Conservation (phyloP, 2,888 invertebrate species). For the Caenorhabditis sp. region DNA sequence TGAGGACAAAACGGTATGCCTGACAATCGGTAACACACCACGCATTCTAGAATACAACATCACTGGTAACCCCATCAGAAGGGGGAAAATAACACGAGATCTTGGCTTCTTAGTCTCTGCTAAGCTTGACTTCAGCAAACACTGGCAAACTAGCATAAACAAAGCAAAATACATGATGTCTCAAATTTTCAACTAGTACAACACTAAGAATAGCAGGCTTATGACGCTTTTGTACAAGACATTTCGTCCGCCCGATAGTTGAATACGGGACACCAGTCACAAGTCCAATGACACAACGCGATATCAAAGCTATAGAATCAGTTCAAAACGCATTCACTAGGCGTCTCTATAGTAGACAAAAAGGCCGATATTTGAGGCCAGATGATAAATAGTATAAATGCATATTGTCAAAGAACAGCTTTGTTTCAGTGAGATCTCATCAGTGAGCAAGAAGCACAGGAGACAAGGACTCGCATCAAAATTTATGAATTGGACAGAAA, state of each 20-base stretch:
- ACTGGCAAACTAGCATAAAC: conserved; percentile 8
- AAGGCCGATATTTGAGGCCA: too few species aligned
- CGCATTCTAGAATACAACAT: background rate
- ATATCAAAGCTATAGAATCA: background rate
- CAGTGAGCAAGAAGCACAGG: conserved; percentile 36
- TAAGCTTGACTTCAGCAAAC: conserved; percentile 10
- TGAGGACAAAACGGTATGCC: conserved; percentile 1
- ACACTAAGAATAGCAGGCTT: background rate
- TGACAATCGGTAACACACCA: background rate
- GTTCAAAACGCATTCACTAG: too few species aligned
- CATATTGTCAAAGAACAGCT: too few species aligned
- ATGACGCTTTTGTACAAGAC: conserved; percentile 1
- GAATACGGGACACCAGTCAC: conserved; percentile 10
- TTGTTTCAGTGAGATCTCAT: conserved; percentile 54
- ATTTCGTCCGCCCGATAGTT: conserved; percentile 1
- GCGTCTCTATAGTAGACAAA: too few species aligned
- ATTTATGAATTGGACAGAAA: conserved; percentile 47
- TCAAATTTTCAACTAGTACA: background rate
- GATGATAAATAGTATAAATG: too few species aligned
- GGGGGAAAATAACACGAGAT: background rate
- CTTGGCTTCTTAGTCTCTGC: conserved; percentile 11
- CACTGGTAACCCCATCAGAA: background rate
- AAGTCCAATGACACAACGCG: background rate
- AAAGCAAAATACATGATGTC: background rate
- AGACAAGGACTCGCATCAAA: conserved; percentile 48